Base-by-base conservation (phyloP, 2,888 invertebrate species). In the Opisthograptis luteolata region DNA sequence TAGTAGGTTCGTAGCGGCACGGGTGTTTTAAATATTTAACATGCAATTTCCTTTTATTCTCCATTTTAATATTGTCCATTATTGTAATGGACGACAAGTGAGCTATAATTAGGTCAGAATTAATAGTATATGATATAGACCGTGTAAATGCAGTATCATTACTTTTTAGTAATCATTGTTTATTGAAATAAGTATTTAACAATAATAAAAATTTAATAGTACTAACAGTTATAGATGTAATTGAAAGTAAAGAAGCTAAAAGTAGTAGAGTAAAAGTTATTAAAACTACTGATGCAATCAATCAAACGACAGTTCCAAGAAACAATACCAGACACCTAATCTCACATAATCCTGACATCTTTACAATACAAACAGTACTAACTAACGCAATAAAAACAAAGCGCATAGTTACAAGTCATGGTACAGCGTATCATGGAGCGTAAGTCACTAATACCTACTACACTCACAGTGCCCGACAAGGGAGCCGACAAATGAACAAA, bases 401-500 rank as follows among this genome's bases (percentile, higher is more conserved):
- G 65, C 64, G 57, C 53, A 74, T 76, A 71, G 62, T 60, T 58
- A 68, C 72, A 63, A 81, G 79, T 84, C 84, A 83, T 60, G 75
- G 55, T 69, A 67, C 64, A 63, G 62, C 57, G 67, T 80, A 84
- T 85, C 81, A 82, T 80, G 73, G 59, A 67, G 66, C 64, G 73
- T 81, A 78, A 83, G 81, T 81, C 68, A 68, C 77, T 82, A 80
- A 81, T 81, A 76, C n/a, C n/a, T n/a, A n/a, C 84, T 69, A 77
- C 77, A 79, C 70, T 79, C 73, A 79, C 76, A 65, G 70, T 56
- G 60, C 48, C 79, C 83, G 79, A 81, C 85, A 87, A 87, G 84
- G 81, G 79, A 79, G 78, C 85, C 84, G 83, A 77, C 80, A 85
- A 87, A 87, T 83, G 88, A 87, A 89, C 86, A 85, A 87, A 84